Conservation (phyloP, 2,888 invertebrate genomes). For the Thera obeliscata region DNA sequence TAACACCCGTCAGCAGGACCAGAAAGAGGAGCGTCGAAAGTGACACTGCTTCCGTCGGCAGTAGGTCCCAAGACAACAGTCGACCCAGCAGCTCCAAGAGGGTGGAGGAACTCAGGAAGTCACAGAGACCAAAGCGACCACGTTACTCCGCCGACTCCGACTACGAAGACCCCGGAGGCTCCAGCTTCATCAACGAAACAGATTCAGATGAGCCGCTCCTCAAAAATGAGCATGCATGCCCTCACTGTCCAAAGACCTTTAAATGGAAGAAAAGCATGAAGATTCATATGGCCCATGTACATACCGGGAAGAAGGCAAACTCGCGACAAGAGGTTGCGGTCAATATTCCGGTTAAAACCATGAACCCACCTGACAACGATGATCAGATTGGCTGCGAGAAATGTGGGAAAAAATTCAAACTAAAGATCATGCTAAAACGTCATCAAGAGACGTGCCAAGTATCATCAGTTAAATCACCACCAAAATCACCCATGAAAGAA, state of each 20-base stretch:
- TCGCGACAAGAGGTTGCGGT: constrained; percentile 37
- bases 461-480: constrained; percentile 42
- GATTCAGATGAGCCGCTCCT: constrained; percentile 72
- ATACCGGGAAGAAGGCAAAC: constrained; percentile 47
- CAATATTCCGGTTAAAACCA: constrained; percentile 49
- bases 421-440: constrained; percentile 79
- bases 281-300: constrained; percentile 56
- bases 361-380: constrained; percentile 56
- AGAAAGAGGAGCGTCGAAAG: constrained; percentile 74
- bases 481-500: constrained; percentile 62
- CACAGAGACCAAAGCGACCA: constrained; percentile 55
- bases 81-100: constrained; percentile 64
- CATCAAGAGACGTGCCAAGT: constrained; percentile 65
- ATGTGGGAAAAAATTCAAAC: constrained; percentile 74
- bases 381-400: constrained; percentile 68
- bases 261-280: constrained; percentile 50
- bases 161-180: constrained; percentile 67
- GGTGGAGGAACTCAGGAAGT: constrained; percentile 63
- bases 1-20: constrained; percentile 53
- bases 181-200: constrained; percentile 65
- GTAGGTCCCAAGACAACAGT: constrained; percentile 61
- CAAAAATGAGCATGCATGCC: constrained; percentile 58
- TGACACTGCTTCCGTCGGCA: constrained; percentile 63
- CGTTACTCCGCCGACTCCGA: constrained; percentile 67
- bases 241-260: constrained; percentile 63